Evolutionary conservation across 2,888 invertebrate species (phyloP), one percentile per base, ranked within the genome.

Genomic region (Eristalinus sepulchralis): DNA sequence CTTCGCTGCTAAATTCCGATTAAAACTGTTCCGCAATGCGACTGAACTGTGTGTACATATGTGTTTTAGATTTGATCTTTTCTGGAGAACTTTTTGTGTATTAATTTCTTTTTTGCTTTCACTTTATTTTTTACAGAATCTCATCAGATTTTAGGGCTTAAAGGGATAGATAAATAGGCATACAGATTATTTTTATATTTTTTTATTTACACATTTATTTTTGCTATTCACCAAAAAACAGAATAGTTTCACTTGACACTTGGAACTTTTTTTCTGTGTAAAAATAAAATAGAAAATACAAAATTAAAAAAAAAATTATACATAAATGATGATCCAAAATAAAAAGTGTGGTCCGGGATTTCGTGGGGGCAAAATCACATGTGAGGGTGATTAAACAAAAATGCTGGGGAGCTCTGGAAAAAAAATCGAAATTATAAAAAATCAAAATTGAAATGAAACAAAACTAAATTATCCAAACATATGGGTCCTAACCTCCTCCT

Each of bases 391-490:
- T 31, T 2, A 60, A 60, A 63, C 27, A 34, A 63, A 63, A 63
- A 34, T 47, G 47, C 8, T 39, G n/a, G 17, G 47, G 33, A 63
- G 17, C 34, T 34, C 34, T 31, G 34, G 6, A 63, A 63, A 34
- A 31, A 3, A 22, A 66, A n/a, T n/a, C n/a, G n/a, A n/a, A n/a
- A n/a, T n/a, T n/a, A n/a, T n/a, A n/a, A n/a, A n/a, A n/a, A n/a
- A n/a, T n/a, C n/a, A n/a, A 39, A 39, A 24, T 24, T 24, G 5
- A 57, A 57, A 57, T 24, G 11, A 60, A 10, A 63, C 33, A 63
- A 63, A 63, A 62, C 53, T 34, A 22, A 72, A 60, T 62, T 33
- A 66, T 72, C 70, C 70, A 78, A 78, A 78, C 70, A 71, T 78
- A 64, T 78, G 76, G 60, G 17, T 31, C 33, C 60, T 20, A 59